Conservation (phyloP, 1,140 invertebrate species). For the Aleiodes sp. region DNA sequence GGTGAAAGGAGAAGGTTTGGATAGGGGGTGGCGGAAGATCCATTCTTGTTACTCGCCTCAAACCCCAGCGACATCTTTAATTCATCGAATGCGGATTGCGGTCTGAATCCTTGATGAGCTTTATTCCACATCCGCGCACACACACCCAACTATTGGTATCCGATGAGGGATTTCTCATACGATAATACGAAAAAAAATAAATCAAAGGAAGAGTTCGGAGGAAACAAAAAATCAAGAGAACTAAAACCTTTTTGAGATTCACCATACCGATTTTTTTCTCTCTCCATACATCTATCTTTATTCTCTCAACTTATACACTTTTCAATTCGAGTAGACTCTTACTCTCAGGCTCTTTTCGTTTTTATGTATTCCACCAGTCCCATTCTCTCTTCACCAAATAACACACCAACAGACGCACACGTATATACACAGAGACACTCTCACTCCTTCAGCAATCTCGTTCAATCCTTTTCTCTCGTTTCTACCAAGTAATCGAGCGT, state of each 20-base stretch:
- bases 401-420: not conserved
- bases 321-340: slow-evolving; percentile 43
- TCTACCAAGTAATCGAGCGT: slow-evolving; percentile 57
- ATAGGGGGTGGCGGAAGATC: slow-evolving; percentile 36
- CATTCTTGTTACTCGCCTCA: slow-evolving; percentile 61
- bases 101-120: slow-evolving; percentile 65
- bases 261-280: slow-evolving; percentile 28
- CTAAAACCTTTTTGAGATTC: slow-evolving; percentile 27
- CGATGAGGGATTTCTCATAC: slow-evolving; percentile 61
- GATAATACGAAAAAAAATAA: slow-evolving; percentile 47
- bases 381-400: not conserved
- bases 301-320: slow-evolving; percentile 27
- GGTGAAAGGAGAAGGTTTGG: not conserved
- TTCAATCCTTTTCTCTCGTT: slow-evolving; percentile 54
- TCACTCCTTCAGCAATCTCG: slow-evolving; percentile 48
- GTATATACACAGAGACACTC: not conserved
- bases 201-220: not conserved
- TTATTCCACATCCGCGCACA: slow-evolving; percentile 64
- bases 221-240: slow-evolving; percentile 15
- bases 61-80: slow-evolving; percentile 63
- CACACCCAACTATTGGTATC: slow-evolving; percentile 58
- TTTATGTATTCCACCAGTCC: slow-evolving; percentile 29
- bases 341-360: slow-evolving; percentile 18
- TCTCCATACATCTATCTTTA: slow-evolving; percentile 3
- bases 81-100: slow-evolving; percentile 66